Percentiles rank a stretch among this genome's conserved stretches.
These are phyloP conservation scores for Drusus annulatus DNA, from an alignment of 1,140 invertebrate genomes.

Conservation along the genomic window DNA sequence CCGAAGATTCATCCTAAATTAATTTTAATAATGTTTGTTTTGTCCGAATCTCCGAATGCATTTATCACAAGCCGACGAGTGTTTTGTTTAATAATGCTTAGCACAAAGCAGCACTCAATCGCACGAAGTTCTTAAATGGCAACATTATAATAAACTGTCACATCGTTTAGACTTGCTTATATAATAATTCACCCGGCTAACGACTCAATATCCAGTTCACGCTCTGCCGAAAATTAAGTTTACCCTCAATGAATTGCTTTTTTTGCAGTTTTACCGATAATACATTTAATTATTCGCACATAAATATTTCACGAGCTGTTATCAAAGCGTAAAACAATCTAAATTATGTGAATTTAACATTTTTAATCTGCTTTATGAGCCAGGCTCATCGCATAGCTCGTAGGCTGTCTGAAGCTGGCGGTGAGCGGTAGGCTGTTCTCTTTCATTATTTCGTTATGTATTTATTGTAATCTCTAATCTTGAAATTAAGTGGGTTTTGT, in stretches of 20 bases:
- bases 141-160: too few species aligned
- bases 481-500: slow-evolving; percentile 57
- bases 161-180: too few species aligned
- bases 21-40: slow-evolving; percentile 18
- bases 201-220: too few species aligned
- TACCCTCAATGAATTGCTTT: not conserved
- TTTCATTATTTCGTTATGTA: slow-evolving; percentile 50
- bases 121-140: too few species aligned
- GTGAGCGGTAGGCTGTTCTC: slow-evolving; percentile 12
- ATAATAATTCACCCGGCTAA: too few species aligned
- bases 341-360: slow-evolving; percentile 1
- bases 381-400: not conserved
- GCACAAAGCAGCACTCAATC: too few species aligned
- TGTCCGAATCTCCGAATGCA: not conserved
- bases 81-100: too few species aligned
- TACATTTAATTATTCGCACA: slow-evolving; percentile 14
- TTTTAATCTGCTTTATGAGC: slow-evolving; percentile 1
- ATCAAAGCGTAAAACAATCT: slow-evolving; percentile 9
- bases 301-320: not conserved
- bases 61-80: too few species aligned
- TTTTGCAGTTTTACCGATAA: not conserved
- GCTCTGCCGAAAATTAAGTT: too few species aligned
- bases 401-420: slow-evolving; percentile 2
- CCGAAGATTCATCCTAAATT: not conserved
- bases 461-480: slow-evolving; percentile 56